These are phyloP conservation scores for Aricia artaxerxes DNA, from an alignment of 2,888 invertebrate species.

Conservation along the genomic window DNA sequence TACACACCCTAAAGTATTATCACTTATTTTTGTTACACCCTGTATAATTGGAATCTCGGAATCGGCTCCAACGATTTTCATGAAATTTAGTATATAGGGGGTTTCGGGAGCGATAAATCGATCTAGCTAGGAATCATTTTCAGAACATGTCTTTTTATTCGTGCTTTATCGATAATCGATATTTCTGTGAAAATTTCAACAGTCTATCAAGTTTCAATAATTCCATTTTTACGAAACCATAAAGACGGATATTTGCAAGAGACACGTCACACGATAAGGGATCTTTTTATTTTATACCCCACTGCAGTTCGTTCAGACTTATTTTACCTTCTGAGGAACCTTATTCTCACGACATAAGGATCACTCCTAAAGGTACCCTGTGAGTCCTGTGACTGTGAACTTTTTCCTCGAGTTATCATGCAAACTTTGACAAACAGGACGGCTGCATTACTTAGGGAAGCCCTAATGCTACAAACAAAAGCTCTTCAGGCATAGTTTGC, in stretches of 20 bases:
- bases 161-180: too few relatives aligned
- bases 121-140: too few relatives aligned
- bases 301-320: neutral
- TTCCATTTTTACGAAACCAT: neutral
- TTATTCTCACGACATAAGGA: neutral
- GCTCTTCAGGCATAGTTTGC: constrained; percentile 26
- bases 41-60: too few relatives aligned
- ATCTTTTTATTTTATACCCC: constrained; percentile 7
- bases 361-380: neutral
- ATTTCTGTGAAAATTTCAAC: neutral
- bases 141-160: too few relatives aligned
- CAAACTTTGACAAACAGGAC: constrained; percentile 25
- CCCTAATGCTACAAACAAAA: constrained; percentile 24
- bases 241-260: neutral
- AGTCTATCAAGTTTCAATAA: neutral
- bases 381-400: neutral
- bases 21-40: too few relatives aligned
- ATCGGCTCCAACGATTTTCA: too few relatives aligned
- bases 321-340: neutral
- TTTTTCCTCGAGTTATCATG: constrained; percentile 27
- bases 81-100: too few relatives aligned
- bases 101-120: too few relatives aligned
- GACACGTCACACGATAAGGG: neutral
- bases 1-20: too few relatives aligned
- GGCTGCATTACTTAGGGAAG: constrained; percentile 23